These are phyloP conservation scores for Coptodon bakossiorum DNA, from an alignment of 2,113 vertebrate species.

Conservation along the genomic window DNA sequence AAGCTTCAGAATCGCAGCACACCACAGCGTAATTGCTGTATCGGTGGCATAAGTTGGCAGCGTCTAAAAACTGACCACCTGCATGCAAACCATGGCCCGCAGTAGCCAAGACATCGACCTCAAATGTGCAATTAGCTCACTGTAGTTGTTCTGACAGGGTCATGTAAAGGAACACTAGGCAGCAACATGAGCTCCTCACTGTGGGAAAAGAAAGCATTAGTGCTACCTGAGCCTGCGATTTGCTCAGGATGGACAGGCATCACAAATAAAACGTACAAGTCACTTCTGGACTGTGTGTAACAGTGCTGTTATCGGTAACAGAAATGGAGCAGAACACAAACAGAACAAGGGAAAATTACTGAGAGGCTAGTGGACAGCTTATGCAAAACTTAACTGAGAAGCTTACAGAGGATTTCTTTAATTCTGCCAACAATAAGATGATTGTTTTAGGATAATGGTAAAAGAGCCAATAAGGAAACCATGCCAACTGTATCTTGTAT, in stretches of 20 bases:
- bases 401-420: constrained; percentile 10
- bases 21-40: neutral
- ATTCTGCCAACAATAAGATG: neutral
- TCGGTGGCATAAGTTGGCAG: neutral
- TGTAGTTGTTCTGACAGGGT: neutral
- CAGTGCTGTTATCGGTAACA: neutral
- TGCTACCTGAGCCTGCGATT: neutral
- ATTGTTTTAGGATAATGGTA: neutral
- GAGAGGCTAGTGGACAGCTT: neutral
- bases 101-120: neutral
- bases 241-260: neutral
- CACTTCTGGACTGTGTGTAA: neutral
- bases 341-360: neutral
- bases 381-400: neutral
- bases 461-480: neutral
- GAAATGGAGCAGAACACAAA: neutral
- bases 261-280: neutral
- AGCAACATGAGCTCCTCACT: constrained; percentile 9
- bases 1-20: neutral
- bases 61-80: neutral
- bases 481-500: neutral
- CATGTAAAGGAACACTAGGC: neutral
- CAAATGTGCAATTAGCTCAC: neutral
- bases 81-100: neutral
- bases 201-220: neutral